A percentile compares a stretch with the other conserved stretches of the same genome.
Evolutionary conservation across 2,888 invertebrate species (phyloP).

Genomic region (Acronicta psi): DNA sequence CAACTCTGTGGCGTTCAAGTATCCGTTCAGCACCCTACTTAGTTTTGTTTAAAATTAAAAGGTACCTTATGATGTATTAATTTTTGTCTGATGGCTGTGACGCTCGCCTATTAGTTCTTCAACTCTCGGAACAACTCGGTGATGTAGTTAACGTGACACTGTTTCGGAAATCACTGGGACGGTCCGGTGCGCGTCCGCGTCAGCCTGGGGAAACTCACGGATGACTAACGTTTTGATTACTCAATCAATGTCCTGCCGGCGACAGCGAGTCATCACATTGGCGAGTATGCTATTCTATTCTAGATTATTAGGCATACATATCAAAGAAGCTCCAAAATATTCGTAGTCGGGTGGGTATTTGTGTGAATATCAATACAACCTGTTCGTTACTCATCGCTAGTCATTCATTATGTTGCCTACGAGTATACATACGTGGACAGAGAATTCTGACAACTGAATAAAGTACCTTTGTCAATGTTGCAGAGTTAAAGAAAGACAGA

Average conservation of each 20-base stretch:
- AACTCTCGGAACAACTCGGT: conserved; percentile 18
- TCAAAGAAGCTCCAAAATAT: conserved; percentile 1
- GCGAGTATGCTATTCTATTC: background rate
- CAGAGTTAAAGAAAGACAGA: no score
- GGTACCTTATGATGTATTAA: background rate
- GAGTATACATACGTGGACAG: background rate
- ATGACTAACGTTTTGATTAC: conserved; percentile 27
- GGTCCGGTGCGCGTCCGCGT: background rate
- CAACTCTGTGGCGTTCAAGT: background rate
- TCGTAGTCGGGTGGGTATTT: background rate
- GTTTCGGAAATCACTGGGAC: conserved; percentile 15
- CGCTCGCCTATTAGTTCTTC: conserved; percentile 10
- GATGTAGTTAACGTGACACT: conserved; percentile 19
- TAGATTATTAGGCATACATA: conserved; percentile 10
- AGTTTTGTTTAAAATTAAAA: conserved; percentile 2
- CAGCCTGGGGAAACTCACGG: conserved; percentile 9
- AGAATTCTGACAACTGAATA: background rate
- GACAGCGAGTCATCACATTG: conserved; percentile 8
- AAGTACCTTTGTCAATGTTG: background rate
- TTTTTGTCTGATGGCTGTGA: background rate
- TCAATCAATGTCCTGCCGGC: conserved; percentile 24
- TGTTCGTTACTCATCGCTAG: background rate
- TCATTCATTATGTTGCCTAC: background rate
- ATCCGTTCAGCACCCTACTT: background rate
- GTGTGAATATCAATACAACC: conserved; percentile 1